Evolutionary conservation across 2,113 vertebrate genomes (phyloP).

Genomic region (Oophaga pumilio): DNA sequence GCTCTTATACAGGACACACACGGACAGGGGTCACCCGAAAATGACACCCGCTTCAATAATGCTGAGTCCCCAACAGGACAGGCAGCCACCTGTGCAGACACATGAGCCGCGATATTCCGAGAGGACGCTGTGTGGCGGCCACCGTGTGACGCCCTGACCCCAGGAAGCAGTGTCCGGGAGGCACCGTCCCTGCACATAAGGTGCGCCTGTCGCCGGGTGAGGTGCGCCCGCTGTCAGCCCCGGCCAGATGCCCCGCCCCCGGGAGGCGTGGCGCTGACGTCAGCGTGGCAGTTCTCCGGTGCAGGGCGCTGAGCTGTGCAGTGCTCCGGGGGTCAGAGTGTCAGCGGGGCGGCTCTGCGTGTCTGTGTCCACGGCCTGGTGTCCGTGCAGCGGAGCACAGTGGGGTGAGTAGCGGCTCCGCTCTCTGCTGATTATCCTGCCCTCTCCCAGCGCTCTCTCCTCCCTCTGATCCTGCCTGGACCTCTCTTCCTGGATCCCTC

Average conservation of each 20-base stretch:
- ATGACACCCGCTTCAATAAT: no score
- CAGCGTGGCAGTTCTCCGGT: slow-evolving; percentile 21
- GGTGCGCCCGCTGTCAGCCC: neutral
- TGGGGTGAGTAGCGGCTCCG: slow-evolving; percentile 28
- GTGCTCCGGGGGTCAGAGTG: slow-evolving; percentile 21
- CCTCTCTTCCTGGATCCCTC: slow-evolving; percentile 28
- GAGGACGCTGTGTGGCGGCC: no score
- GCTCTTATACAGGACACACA: no score
- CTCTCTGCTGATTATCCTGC: neutral
- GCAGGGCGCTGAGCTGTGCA: slow-evolving; percentile 30
- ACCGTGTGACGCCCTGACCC: no score
- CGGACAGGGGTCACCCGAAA: no score
- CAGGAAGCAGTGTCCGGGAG: no score
- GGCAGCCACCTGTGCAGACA: no score
- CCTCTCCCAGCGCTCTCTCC: neutral
- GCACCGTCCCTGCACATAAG: neutral
- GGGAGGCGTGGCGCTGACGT: slow-evolving; percentile 30
- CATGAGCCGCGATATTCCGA: no score
- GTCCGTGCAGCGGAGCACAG: neutral
- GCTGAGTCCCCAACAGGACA: no score
- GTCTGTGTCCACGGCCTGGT: neutral
- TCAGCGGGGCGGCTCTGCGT: neutral
- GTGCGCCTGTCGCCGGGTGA: neutral
- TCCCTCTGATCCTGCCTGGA: neutral
- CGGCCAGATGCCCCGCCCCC: slow-evolving; percentile 1